phyloP scores from a whole-genome alignment of 2,797 vertebrate genomes.

The Phoeniculus purpureus region DNA sequence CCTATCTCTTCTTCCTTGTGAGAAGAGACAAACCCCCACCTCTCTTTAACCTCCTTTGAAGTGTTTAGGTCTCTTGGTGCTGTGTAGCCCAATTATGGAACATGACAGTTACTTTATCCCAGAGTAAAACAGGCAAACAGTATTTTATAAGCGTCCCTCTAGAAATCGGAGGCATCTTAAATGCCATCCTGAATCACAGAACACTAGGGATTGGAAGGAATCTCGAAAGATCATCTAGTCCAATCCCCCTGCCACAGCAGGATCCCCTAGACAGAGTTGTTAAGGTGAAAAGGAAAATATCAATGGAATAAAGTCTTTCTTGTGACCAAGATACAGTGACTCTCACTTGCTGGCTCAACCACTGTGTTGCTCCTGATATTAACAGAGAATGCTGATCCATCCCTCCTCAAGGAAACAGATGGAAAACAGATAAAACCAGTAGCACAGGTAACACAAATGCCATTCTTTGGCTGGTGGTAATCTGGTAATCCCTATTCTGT shows the following conservation, averaged over 20 bases:
- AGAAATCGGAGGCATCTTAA: background rate
- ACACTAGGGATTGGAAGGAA: no score
- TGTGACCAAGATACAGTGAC: background rate
- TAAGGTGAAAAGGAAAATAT: slow-evolving; percentile 6
- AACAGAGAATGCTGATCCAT: background rate
- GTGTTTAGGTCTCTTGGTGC: background rate
- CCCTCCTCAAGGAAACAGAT: background rate
- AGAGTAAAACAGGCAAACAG: background rate
- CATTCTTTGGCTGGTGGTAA: background rate
- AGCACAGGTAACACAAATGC: background rate
- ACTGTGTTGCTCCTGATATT: background rate
- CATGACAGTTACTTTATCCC: slow-evolving; percentile 26
- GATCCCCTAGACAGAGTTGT: background rate
- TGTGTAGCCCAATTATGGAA: slow-evolving; percentile 21
- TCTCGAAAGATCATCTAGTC: no score
- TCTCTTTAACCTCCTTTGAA: no score
- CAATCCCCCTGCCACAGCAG: no score
- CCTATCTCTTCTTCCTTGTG: no score
- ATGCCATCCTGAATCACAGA: no score
- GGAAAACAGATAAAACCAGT: background rate
- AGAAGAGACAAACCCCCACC: no score
- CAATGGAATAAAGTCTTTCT: background rate
- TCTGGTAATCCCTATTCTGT: background rate
- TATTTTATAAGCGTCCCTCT: background rate
- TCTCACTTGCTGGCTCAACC: background rate